Evolutionary conservation across 1,140 invertebrate species (phyloP), one percentile per base, ranked within the genome.

Genomic region (Drosophila paulistorum): DNA sequence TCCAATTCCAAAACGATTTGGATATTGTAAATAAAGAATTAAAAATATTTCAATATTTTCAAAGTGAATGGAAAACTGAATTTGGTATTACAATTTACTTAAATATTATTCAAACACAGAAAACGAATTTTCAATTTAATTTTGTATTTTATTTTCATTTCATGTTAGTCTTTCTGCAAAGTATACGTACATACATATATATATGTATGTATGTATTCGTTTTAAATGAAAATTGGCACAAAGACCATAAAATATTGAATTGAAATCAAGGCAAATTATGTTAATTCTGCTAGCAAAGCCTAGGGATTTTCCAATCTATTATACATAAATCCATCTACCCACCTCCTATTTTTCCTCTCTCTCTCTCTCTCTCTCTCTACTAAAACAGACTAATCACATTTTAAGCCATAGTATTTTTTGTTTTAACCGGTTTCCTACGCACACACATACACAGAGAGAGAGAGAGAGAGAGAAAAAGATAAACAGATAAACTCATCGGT

Each of bases 341-440:
- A 2, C 17, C 7, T 51, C 45, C 35, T 11, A 11, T 11, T 4
- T 4, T 4, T 2, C 3, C 23, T 26, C 23, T 26, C 23, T 26
- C 9, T 10, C 35, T 37, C 10, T 37, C 10, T 37, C 0, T 11
- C 9, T 11, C 30, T 30, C 30, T 30, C 30, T 30, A 30, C 17
- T n/a, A 14, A 20, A 57, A 57, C 5, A n/a, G 10, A 58, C 55
- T 58, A 58, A 58, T 58, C 57, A 13, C 33, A 33, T 33, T 59
- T 59, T 59, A 59, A 59, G 57, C 57, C 57, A 35, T 58, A 58
- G n/a, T 58, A 9, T 33, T 33, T 58, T 51, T 51, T 26, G 23
- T 26, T 26, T 51, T 23, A 51, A 51, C 45, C 45, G 45, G 11
- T 51, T 51, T 51, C 7, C n/a, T 33, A 9, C 55, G 35, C 30